phyloP scores from a whole-genome alignment of 2,797 vertebrate species.

The Enoplosus armatus region DNA sequence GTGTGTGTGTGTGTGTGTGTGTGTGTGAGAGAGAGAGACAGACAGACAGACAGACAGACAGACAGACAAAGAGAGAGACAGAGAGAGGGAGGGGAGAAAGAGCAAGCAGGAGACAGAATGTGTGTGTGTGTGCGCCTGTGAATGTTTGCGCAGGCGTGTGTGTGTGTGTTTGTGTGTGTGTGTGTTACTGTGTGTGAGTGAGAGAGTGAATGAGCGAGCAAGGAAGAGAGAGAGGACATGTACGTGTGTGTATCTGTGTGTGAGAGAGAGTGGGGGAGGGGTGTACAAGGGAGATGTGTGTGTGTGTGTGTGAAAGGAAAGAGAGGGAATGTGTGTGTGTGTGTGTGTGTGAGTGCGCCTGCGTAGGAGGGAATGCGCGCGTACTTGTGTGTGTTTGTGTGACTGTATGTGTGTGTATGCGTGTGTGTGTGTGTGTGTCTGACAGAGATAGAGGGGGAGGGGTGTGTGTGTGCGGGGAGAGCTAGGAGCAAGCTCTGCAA shows the following conservation, averaged over 20 bases:
- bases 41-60: slow-evolving; percentile 29
- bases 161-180: slow-evolving; percentile 20
- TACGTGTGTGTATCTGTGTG: slow-evolving; percentile 60
- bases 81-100: slow-evolving; percentile 62
- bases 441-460: slow-evolving; percentile 69
- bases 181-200: slow-evolving; percentile 28
- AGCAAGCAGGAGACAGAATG: slow-evolving; percentile 70
- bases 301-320: slow-evolving; percentile 57
- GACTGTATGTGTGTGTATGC: slow-evolving; percentile 28
- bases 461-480: slow-evolving; percentile 66
- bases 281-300: slow-evolving; percentile 65
- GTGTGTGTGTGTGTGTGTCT: slow-evolving; percentile 45
- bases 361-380: slow-evolving; percentile 70
- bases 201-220: slow-evolving; percentile 42
- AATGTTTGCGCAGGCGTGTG: slow-evolving; percentile 41
- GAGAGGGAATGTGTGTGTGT: slow-evolving; percentile 62
- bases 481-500: slow-evolving; percentile 75
- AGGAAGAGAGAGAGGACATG: slow-evolving; percentile 51
- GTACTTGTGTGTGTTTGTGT: slow-evolving; percentile 57
- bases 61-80: slow-evolving; percentile 55
- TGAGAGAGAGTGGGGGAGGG: slow-evolving; percentile 70
- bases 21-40: slow-evolving; percentile 23
- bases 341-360: slow-evolving; percentile 59
- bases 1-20: slow-evolving; percentile 34
- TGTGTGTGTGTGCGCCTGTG: slow-evolving; percentile 34